A percentile compares a stretch with the other conserved stretches of the same genome.
Evolutionary conservation across 1,140 invertebrate species (phyloP).

Genomic region (Whitmania pigra): DNA sequence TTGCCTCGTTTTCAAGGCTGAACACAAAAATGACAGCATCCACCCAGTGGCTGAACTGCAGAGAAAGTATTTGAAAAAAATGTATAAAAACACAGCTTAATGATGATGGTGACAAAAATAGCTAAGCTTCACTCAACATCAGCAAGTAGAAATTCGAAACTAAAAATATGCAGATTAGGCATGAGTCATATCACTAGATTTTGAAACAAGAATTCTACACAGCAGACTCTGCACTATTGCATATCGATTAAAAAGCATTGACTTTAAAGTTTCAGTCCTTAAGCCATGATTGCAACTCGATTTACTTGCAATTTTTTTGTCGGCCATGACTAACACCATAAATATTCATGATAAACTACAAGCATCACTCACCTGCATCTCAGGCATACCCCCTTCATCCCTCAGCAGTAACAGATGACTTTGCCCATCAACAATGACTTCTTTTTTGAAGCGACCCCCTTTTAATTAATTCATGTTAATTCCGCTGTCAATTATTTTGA

Average conservation of each 20-base stretch:
- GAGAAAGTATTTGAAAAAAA: constrained; percentile 6
- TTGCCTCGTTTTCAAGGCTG: constrained; percentile 85
- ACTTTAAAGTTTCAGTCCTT: too few relatives aligned
- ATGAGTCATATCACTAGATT: too few relatives aligned
- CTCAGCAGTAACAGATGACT: constrained; percentile 88
- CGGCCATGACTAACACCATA: too few relatives aligned
- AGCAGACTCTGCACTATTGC: too few relatives aligned
- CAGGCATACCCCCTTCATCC: constrained; percentile 87
- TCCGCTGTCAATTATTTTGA: neutral
- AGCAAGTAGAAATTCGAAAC: too few relatives aligned
- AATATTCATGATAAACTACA: too few relatives aligned
- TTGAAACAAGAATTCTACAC: too few relatives aligned
- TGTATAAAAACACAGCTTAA: neutral
- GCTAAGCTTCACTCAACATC: too few relatives aligned
- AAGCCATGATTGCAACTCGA: too few relatives aligned
- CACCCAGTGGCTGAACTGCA: constrained; percentile 91
- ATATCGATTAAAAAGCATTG: too few relatives aligned
- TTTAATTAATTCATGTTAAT: constrained; percentile 1
- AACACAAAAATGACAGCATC: constrained; percentile 97
- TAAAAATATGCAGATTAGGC: too few relatives aligned
- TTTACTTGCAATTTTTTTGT: too few relatives aligned
- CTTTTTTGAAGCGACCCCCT: constrained; percentile 95
- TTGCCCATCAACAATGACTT: constrained; percentile 86
- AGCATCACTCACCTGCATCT: constrained; percentile 63
- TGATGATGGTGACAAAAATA: neutral